Base-by-base conservation (phyloP, 2,888 invertebrate genomes). In the Heliconius sara region DNA sequence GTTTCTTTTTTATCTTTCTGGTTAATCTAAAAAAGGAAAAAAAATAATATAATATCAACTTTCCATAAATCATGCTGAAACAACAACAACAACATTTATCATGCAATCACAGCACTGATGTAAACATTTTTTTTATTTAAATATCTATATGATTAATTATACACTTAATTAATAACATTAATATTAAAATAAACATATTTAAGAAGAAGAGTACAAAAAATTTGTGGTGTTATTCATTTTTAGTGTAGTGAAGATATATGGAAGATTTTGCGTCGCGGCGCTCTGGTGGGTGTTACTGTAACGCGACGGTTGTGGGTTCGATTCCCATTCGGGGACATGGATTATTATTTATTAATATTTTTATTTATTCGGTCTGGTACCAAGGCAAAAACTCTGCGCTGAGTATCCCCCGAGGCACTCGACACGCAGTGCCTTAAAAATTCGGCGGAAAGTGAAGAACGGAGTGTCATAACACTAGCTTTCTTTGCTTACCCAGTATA, bases 31-130 rank as follows among this genome's bases (percentile, higher is more conserved):
- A 27, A 65, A 27, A 30, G 13, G 16, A 65, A 27, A 65, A n/a
- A 27, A 65, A 4, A 7, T n/a, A 16, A 65, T 27, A 7, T 65
- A 65, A 65, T 65, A 65, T 65, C 27, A 30, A 27, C 12, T 60
- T 34, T 30, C 27, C 52, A 73, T 60, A 39, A 34, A 34, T 34
- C 19, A 34, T 34, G 9, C 22, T 25, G 34, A 57, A 73, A 22
- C 9, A 73, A 39, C 25, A 73, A 60, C 30, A 73, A 60, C 34
- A n/a, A 73, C n/a, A 73, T 60, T 60, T 73, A 73, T 73, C 57
- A 73, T 25, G 10, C 73, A 39, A 25, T 39, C 60, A 7, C 30
- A 19, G n/a, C n/a, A 13, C 60, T 52, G 13, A 60, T 57, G 57
- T 25, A 25, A 16, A 25, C 60, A 57, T 60, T 60, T 60, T 72